These are phyloP conservation scores for Laothoe populi DNA, from an alignment of 2,888 invertebrate genomes.

Conservation along the genomic window DNA sequence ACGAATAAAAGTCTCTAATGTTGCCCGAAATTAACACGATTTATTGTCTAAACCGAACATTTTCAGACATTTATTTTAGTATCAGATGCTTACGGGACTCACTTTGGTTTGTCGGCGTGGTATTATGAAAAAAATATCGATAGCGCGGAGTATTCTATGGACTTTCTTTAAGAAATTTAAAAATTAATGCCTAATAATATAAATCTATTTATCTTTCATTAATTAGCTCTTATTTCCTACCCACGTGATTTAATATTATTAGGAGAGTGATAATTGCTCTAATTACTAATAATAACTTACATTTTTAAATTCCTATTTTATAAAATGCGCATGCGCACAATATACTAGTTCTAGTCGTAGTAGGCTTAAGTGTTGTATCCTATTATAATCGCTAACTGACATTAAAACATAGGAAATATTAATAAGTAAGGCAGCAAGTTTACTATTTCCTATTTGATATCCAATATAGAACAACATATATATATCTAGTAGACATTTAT, in stretches of 20 bases:
- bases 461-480: too few species aligned
- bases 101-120: conserved; percentile 12
- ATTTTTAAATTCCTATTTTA: too few species aligned
- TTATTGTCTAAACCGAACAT: conserved; percentile 14
- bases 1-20: conserved; percentile 21
- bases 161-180: neutral
- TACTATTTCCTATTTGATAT: too few species aligned
- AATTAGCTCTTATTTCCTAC: neutral
- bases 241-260: neutral
- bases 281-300: too few species aligned
- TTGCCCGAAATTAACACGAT: conserved; percentile 14
- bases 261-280: too few species aligned
- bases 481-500: too few species aligned
- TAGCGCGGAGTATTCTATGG: neutral
- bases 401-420: too few species aligned
- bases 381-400: too few species aligned
- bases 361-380: too few species aligned
- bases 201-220: neutral
- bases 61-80: conserved; percentile 22
- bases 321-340: neutral
- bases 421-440: too few species aligned
- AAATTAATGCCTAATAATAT: neutral
- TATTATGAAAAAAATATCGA: neutral
- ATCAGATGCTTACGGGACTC: conserved; percentile 6
- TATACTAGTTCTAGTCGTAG: too few species aligned